Base-by-base conservation (phyloP, 1,140 invertebrate species). In the Ladona fulva region DNA sequence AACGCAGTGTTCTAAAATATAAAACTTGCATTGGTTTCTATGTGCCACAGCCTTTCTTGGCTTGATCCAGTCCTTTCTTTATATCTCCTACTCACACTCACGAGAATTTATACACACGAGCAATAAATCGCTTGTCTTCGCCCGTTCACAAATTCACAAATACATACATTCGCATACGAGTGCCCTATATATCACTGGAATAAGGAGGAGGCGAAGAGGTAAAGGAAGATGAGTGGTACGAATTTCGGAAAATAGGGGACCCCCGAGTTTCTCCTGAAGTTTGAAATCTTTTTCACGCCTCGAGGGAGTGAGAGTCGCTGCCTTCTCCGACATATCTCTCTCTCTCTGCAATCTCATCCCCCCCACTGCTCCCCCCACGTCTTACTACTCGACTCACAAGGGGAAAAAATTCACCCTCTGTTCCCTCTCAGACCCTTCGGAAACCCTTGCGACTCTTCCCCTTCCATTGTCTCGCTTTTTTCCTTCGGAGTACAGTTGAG, bases 241-340 rank as follows among this genome's bases (percentile, higher is more conserved):
- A 22, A 22, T 16, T 66, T 66, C 16, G 52, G 52, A 22, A 22
- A 66, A 66, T 16, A 66, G 52, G 52, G 52, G 52, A 16, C 16
- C n/a, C 52, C 14, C 1, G n/a, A 66, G 52, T 66, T 16, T 66
- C 52, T 12, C 52, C n/a, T 22, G 52, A 66, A 66, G 52, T 66
- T 66, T 66, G 52, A 66, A 66, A 66, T 66, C 52, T 66, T 66
- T 66, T 66, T 66, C 52, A 66, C 52, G 52, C 52, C 52, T 66
- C 12, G 1, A 22, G 52, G 52, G 52, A 66, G 52, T 19, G 52
- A 22, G 52, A 66, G 52, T 22, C 52, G 52, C 14, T 22, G 52
- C 29, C 52, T 22, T 12, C 52, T 12, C 3, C n/a, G 52, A 66
- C 52, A 66, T 66, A 66, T 66, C 52, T 66, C 16, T 22, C 52